These are phyloP conservation scores for Zaprionus lachaisei DNA, from an alignment of 1,140 invertebrate species.

Conservation along the genomic window DNA sequence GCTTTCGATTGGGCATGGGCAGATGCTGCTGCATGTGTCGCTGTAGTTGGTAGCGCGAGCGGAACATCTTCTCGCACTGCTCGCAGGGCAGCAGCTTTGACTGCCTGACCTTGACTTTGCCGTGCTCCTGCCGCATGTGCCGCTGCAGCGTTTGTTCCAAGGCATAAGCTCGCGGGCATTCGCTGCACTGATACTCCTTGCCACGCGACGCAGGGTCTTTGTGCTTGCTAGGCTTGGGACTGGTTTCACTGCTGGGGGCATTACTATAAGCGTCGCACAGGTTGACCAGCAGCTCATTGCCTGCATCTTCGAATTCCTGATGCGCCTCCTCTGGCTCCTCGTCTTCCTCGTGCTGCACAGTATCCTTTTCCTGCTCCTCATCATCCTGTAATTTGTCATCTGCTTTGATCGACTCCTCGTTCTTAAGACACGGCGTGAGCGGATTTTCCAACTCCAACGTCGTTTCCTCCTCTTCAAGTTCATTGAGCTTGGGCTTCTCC, in stretches of 20 bases:
- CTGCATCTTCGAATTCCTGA: neutral
- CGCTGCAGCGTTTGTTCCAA: slow-evolving; percentile 41
- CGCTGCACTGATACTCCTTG: slow-evolving; percentile 50
- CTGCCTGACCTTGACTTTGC: slow-evolving; percentile 27
- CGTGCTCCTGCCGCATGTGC: slow-evolving; percentile 59
- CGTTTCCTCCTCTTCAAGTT: slow-evolving; percentile 58
- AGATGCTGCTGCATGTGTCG: slow-evolving; percentile 59
- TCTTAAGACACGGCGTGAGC: slow-evolving; percentile 37
- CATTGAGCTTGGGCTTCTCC: slow-evolving; percentile 58
- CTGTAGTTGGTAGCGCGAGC: slow-evolving; percentile 45
- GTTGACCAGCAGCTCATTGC: slow-evolving; percentile 25
- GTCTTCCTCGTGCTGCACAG: neutral
- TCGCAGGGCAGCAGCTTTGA: slow-evolving; percentile 27
- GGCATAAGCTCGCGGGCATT: slow-evolving; percentile 51
- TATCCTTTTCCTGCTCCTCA: neutral
- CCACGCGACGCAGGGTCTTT: neutral
- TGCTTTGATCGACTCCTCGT: neutral
- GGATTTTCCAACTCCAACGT: slow-evolving; percentile 63
- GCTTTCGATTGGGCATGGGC: slow-evolving; percentile 56
- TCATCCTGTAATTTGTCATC: neutral
- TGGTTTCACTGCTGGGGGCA: neutral
- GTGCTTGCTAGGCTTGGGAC: neutral
- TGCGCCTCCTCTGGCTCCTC: neutral
- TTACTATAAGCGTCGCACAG: slow-evolving; percentile 46
- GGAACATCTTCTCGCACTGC: slow-evolving; percentile 60